phyloP scores from a whole-genome alignment of 2,888 invertebrate species.

The Watsonalla cultraria region DNA sequence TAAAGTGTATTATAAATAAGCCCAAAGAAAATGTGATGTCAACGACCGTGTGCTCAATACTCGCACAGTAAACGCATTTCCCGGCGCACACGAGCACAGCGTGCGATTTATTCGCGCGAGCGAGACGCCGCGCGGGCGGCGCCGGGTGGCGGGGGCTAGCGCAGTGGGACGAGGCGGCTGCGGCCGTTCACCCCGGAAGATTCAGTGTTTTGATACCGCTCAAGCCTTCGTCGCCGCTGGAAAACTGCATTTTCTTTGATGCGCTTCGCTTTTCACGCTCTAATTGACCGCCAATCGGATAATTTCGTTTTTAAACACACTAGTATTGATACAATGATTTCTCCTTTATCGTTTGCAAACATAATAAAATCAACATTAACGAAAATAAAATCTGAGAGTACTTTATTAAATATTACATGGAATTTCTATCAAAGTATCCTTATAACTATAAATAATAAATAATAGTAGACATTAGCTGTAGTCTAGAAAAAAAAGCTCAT shows the following conservation, averaged over 20 bases:
- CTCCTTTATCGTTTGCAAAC: not conserved
- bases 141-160: slow-evolving; percentile 46
- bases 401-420: too few species aligned
- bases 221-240: slow-evolving; percentile 64
- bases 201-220: slow-evolving; percentile 77
- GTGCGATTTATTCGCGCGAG: slow-evolving; percentile 66
- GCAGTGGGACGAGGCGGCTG: slow-evolving; percentile 50
- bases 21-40: slow-evolving; percentile 63
- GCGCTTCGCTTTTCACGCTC: slow-evolving; percentile 74
- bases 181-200: slow-evolving; percentile 77
- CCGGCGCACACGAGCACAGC: slow-evolving; percentile 56
- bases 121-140: slow-evolving; percentile 41
- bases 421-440: too few species aligned
- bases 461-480: too few species aligned
- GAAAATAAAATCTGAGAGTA: too few species aligned
- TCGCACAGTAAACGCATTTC: slow-evolving; percentile 73
- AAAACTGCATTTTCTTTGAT: slow-evolving; percentile 77
- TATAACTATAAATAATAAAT: too few species aligned
- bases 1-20: slow-evolving; percentile 10
- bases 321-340: not conserved
- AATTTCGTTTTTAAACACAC: slow-evolving; percentile 39
- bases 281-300: slow-evolving; percentile 56
- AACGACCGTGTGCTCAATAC: slow-evolving; percentile 73
- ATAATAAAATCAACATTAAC: not conserved
- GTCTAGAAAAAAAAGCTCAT: too few species aligned